Percentiles rank a stretch among this genome's conserved stretches.
Evolutionary conservation across 2,797 vertebrate species (phyloP).

Genomic region (Tinamus major): DNA sequence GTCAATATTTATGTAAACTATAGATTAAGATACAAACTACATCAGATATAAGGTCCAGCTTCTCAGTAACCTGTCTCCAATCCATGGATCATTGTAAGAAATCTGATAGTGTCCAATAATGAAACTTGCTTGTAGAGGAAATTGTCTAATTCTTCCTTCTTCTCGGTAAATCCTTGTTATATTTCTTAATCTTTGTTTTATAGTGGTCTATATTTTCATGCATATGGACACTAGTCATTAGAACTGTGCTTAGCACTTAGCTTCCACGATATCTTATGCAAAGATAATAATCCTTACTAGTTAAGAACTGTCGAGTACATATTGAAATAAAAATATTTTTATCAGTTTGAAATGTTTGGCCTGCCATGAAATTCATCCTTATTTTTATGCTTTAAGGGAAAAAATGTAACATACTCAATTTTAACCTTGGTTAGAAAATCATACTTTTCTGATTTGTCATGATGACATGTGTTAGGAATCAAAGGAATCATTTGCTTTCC

Average conservation of each 20-base stretch:
- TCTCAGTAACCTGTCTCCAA: background rate
- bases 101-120: background rate
- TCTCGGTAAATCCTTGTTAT: background rate
- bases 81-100: background rate
- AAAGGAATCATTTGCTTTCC: conserved; percentile 61
- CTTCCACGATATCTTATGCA: background rate
- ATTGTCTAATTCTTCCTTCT: background rate
- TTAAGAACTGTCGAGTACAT: background rate
- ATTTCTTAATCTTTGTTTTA: conserved; percentile 14
- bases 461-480: conserved; percentile 48
- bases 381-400: background rate
- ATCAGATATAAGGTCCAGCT: background rate
- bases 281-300: background rate
- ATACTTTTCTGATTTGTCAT: conserved; percentile 49
- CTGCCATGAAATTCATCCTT: background rate
- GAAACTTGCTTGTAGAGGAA: background rate
- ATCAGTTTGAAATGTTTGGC: background rate
- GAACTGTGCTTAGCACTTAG: background rate
- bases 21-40: background rate
- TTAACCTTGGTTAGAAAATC: conserved; percentile 14
- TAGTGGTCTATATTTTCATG: background rate
- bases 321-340: background rate
- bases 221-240: background rate
- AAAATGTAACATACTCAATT: conserved; percentile 21
- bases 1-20: background rate